Base-by-base conservation (phyloP, 2,113 vertebrate species). In the Taxidea taxus region DNA sequence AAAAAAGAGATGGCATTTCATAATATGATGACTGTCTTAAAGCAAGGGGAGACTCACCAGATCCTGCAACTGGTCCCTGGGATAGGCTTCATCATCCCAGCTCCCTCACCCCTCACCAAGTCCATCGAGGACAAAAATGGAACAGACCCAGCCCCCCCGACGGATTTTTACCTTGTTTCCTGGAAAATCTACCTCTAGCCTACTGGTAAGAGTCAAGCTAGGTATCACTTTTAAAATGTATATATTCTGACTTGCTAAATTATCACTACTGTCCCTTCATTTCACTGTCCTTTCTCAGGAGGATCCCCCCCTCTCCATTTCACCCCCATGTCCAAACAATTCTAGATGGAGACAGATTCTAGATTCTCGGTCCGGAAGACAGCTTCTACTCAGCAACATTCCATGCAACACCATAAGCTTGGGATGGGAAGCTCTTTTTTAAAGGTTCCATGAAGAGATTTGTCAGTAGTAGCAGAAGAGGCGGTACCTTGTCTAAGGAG, bases 21-120 rank as follows among this genome's bases (percentile, higher is more conserved):
- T 90, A 97, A 94, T 12, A 11, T 1, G 23, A 11, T 31, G 44
- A 23, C 64, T 96, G 95, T 60, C 31, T 96, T 58, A 51, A 91
- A 49, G 92, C 94, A 68, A 78, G 39, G 93, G 97, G 88, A 93
- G 77, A 92, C 58, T 78, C 12, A 0, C 21, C 87, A 54, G 88
- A 64, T 1, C 31, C 39, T 21, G 13, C 27, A 27, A 54, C 25
- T 47, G 29, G 34, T 47, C 29, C 13, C 6, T 1, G 2, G 25
- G 80, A 39, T 2, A 54, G 23, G 39, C 18, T 44, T n/a, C 82
- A 3, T 51, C 42, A 58, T 7, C 14, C 39, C 34, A 0, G n/a
- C 25, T 44, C 29, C 70, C 37, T 66, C 29, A 18, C 49, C 70
- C 49, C 39, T 85, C 39, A 37, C n/a, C 12, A 21, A 9, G 37